Conservation (phyloP, 2,888 invertebrate genomes). For the Drosophila multiciliata region DNA sequence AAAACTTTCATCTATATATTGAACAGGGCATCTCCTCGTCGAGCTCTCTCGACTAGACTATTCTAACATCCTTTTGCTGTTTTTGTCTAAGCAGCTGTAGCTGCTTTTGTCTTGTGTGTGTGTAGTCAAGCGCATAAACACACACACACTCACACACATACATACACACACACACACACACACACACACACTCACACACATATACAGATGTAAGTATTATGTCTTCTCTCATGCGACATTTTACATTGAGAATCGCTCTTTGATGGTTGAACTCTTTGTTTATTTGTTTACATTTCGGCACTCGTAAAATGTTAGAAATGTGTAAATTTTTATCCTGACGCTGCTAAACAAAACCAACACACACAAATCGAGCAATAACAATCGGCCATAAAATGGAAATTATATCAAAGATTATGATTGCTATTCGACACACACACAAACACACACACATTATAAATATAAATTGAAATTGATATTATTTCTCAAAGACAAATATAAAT, state of each 20-base stretch:
- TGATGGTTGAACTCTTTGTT: constrained; percentile 71
- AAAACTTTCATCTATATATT: not conserved
- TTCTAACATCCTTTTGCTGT: constrained; percentile 17
- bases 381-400: constrained; percentile 72
- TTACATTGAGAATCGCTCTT: constrained; percentile 76
- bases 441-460: constrained; percentile 59
- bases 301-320: constrained; percentile 77
- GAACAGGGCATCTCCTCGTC: not conserved
- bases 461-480: constrained; percentile 74
- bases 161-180: constrained; percentile 34
- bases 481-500: constrained; percentile 14
- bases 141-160: not conserved
- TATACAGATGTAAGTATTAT: constrained; percentile 8
- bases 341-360: constrained; percentile 11
- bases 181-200: not conserved
- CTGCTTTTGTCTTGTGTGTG: constrained; percentile 60
- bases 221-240: constrained; percentile 45
- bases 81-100: constrained; percentile 9
- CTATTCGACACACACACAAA: constrained; percentile 42
- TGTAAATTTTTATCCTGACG: constrained; percentile 63
- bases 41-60: not conserved
- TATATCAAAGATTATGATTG: constrained; percentile 78
- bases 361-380: too few species aligned
- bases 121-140: constrained; percentile 63
- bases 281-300: constrained; percentile 72